Percentiles rank a stretch among this genome's conserved stretches.
phyloP scores from a whole-genome alignment of 1,140 invertebrate species.

The Drosophila sechellia region DNA sequence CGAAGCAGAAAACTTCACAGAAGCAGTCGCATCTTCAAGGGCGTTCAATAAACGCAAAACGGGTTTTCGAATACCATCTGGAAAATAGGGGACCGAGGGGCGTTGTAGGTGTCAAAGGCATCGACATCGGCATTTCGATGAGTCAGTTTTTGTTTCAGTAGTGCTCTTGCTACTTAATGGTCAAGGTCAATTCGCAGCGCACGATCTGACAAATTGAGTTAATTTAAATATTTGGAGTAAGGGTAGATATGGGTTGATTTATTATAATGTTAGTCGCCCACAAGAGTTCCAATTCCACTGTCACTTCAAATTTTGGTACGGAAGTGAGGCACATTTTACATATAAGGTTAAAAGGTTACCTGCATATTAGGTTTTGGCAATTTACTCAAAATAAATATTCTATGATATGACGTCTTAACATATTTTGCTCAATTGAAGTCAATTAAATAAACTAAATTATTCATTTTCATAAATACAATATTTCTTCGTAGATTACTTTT shows the following conservation, averaged over 20 bases:
- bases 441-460: too few relatives aligned
- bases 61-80: conserved; percentile 50
- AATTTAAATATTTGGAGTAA: conserved; percentile 69
- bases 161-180: conserved; percentile 10
- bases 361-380: not conserved
- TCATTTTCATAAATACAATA: too few relatives aligned
- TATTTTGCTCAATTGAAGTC: too few relatives aligned
- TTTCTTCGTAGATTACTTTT: not conserved
- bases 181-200: conserved; percentile 60
- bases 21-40: conserved; percentile 54
- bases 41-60: conserved; percentile 46
- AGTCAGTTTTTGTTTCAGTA: conserved; percentile 43
- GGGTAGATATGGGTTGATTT: conserved; percentile 7
- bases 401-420: too few relatives aligned
- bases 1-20: conserved; percentile 26
- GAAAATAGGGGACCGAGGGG: conserved; percentile 7
- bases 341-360: conserved; percentile 3
- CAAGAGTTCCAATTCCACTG: conserved; percentile 6
- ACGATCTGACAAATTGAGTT: conserved; percentile 66
- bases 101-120: conserved; percentile 59
- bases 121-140: conserved; percentile 37
- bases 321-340: conserved; percentile 7
- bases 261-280: conserved; percentile 25
- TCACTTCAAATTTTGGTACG: conserved; percentile 12
- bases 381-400: too few relatives aligned